These are phyloP conservation scores for Cyanocitta stelleri DNA, from an alignment of 2,113 vertebrate genomes.

Conservation along the genomic window DNA sequence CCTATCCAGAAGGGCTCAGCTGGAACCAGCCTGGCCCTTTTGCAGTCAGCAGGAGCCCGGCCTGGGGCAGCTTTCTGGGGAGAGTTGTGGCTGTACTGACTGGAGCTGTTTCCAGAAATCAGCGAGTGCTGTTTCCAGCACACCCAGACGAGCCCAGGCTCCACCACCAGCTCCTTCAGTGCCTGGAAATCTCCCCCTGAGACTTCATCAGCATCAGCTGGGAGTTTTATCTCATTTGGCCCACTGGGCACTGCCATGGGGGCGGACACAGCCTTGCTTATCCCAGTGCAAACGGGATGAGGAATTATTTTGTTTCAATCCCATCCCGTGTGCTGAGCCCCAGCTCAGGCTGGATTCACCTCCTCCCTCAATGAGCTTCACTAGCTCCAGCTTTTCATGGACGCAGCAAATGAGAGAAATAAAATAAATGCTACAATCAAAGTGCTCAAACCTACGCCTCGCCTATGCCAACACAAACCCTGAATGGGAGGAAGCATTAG, in stretches of 20 bases:
- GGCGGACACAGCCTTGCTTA: rapidly evolving
- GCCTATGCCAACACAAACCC: constrained; percentile 64
- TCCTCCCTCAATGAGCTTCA: background rate
- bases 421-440: constrained; percentile 48
- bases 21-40: background rate
- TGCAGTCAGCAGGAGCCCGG: background rate
- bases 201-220: background rate
- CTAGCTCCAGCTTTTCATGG: background rate
- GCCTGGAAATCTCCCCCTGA: background rate
- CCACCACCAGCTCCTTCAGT: rapidly evolving
- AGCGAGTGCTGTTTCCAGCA: background rate
- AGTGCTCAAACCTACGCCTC: constrained; percentile 46
- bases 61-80: background rate
- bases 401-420: constrained; percentile 30
- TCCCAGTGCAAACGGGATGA: background rate
- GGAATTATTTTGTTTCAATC: background rate
- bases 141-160: rapidly evolving
- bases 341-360: background rate
- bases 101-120: background rate
- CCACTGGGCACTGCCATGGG: background rate
- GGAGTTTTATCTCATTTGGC: background rate
- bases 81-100: background rate
- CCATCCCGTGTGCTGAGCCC: background rate
- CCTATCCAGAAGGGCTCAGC: background rate
- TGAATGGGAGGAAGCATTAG: constrained; percentile 76